These are phyloP conservation scores for Anthophora plumipes DNA, from an alignment of 2,888 invertebrate genomes.

Conservation along the genomic window DNA sequence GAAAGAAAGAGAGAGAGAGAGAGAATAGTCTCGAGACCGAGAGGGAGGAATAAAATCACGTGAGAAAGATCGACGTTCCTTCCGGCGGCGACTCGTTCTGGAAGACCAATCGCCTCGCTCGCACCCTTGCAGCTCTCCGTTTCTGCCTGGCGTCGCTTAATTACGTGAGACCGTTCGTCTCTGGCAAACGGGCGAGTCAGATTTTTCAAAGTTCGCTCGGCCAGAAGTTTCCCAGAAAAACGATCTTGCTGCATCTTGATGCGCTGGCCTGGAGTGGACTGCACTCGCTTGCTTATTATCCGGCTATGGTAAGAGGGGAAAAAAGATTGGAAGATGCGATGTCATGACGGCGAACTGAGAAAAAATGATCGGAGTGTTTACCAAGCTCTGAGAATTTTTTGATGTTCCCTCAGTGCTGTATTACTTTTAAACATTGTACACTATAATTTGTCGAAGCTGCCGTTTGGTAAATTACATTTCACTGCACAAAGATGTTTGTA, in stretches of 20 bases:
- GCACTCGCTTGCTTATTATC: constrained; percentile 1
- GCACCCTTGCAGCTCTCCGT: constrained; percentile 23
- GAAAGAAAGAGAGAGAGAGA: too few relatives aligned
- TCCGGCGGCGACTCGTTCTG: constrained; percentile 6
- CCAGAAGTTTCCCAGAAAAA: constrained; percentile 7
- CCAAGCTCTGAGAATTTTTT: background rate
- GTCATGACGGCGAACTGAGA: background rate
- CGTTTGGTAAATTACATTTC: background rate
- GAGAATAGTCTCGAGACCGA: background rate
- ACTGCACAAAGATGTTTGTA: too few relatives aligned
- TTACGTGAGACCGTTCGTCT: constrained; percentile 47
- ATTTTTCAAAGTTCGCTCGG: constrained; percentile 38
- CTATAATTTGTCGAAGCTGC: background rate
- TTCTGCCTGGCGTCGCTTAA: constrained; percentile 46
- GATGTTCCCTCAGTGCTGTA: background rate
- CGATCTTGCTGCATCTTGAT: constrained; percentile 20
- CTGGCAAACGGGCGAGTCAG: constrained; percentile 7
- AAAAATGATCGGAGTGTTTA: background rate
- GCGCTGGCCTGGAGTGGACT: background rate
- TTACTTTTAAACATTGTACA: background rate
- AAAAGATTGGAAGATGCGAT: too few relatives aligned
- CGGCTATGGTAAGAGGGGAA: background rate
- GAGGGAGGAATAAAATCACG: constrained; percentile 13
- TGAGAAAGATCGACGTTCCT: constrained; percentile 35
- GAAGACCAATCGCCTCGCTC: constrained; percentile 39